Percentiles rank a stretch among this genome's conserved stretches.
phyloP scores from a whole-genome alignment of 2,797 vertebrate species.

The Enteromius treurensis region DNA sequence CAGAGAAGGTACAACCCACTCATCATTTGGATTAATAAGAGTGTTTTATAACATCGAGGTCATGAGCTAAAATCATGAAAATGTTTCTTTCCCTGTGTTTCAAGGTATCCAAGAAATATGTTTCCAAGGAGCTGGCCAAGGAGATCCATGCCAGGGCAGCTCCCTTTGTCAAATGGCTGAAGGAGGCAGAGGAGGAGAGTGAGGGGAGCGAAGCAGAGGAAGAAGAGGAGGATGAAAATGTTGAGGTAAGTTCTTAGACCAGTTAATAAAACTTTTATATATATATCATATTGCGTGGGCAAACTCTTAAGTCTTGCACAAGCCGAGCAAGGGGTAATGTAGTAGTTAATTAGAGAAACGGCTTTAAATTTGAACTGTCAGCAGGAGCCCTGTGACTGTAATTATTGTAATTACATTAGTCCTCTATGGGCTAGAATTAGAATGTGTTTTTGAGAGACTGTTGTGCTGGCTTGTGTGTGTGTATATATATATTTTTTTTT shows the following conservation, averaged over 20 bases:
- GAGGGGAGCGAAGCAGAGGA: slow-evolving; percentile 92
- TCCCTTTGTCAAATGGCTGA: slow-evolving; percentile 97
- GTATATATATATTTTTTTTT: too few relatives aligned
- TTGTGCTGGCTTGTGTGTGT: background rate
- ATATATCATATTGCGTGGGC: background rate
- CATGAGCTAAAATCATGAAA: background rate
- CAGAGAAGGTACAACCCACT: slow-evolving; percentile 87
- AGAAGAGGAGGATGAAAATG: slow-evolving; percentile 78
- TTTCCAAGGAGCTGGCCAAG: slow-evolving; percentile 98
- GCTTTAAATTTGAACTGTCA: slow-evolving; percentile 20
- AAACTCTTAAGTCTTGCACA: background rate
- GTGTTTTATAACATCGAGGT: background rate
- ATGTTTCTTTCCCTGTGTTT: background rate
- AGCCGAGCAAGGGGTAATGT: background rate
- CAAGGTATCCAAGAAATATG: slow-evolving; percentile 97
- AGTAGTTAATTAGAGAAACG: slow-evolving; percentile 4
- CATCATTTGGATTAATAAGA: background rate
- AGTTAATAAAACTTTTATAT: background rate
- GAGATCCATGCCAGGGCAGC: slow-evolving; percentile 96
- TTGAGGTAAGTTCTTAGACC: slow-evolving; percentile 66
- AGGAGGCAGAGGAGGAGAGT: slow-evolving; percentile 98
- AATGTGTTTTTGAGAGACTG: background rate
- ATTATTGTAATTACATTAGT: slow-evolving; percentile 37
- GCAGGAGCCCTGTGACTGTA: slow-evolving; percentile 11
- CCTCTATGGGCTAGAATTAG: slow-evolving; percentile 8